Evolutionary conservation across 2,888 invertebrate species (phyloP).

Genomic region (Cephalotes varians): DNA sequence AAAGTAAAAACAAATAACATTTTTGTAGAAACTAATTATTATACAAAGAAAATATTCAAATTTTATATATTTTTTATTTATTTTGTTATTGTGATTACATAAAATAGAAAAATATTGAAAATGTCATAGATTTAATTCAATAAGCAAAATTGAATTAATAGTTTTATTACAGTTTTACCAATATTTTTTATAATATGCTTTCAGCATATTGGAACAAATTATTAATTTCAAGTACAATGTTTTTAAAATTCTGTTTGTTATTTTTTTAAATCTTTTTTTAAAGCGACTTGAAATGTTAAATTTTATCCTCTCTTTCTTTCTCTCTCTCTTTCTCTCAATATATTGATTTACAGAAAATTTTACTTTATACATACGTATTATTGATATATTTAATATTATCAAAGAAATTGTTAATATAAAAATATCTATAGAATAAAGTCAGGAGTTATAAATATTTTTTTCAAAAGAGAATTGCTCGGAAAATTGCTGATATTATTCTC

Average conservation of each 20-base stretch:
- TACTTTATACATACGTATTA: not conserved
- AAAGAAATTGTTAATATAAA: constrained; percentile 3
- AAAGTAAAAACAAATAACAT: not conserved
- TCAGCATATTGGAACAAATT: not conserved
- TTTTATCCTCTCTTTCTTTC: not conserved
- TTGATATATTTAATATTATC: not conserved
- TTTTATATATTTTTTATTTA: not conserved
- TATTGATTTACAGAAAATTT: not conserved
- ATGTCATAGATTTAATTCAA: not conserved
- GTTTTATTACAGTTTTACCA: not conserved
- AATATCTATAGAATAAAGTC: not conserved
- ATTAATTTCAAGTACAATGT: not conserved
- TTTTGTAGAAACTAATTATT: not conserved
- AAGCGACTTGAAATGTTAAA: not conserved
- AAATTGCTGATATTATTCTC: not conserved
- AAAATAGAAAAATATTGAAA: not conserved
- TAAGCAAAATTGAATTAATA: not conserved
- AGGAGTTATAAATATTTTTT: not conserved
- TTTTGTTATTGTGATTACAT: not conserved
- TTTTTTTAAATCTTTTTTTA: not conserved
- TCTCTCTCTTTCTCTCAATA: not conserved
- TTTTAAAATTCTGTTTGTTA: not conserved
- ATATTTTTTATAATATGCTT: not conserved
- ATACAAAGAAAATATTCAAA: not conserved
- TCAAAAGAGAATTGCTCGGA: not conserved